A percentile compares a stretch with the other conserved stretches of the same genome.
Conservation (phyloP, 2,888 invertebrate genomes). For the Sinodicranocentrus sp. region DNA sequence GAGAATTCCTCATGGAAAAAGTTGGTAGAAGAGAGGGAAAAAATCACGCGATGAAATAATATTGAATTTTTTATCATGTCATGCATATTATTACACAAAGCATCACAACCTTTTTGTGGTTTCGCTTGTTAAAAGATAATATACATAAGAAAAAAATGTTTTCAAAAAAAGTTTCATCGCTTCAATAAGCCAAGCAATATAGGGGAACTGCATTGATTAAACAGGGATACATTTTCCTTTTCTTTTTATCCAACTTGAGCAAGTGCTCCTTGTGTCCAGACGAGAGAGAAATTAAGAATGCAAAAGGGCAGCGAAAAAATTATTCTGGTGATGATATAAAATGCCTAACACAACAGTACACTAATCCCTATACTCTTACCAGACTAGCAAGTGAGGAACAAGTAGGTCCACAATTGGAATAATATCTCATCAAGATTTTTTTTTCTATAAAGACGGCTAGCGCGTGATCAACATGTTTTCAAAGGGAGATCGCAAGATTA, state of each 20-base stretch:
- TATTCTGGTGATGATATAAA: no score
- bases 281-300: conserved; percentile 23
- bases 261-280: conserved; percentile 2
- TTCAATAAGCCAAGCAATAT: background rate
- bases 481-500: conserved; percentile 7
- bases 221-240: no score
- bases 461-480: conserved; percentile 50
- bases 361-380: no score
- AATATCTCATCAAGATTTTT: conserved; percentile 22
- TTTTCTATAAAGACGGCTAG: conserved; percentile 28
- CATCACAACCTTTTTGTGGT: conserved; percentile 22
- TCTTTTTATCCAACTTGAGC: background rate
- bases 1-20: background rate
- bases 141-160: background rate
- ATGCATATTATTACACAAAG: conserved; percentile 12
- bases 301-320: no score
- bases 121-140: conserved; percentile 38
- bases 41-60: conserved; percentile 61
- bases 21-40: conserved; percentile 19
- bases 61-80: background rate
- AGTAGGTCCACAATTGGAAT: background rate
- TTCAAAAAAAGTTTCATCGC: no score
- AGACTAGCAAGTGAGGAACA: background rate
- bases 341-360: no score
- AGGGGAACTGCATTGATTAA: background rate